These are phyloP conservation scores for Acanthococcus lagerstroemiae DNA, from an alignment of 2,888 invertebrate genomes.

Conservation along the genomic window DNA sequence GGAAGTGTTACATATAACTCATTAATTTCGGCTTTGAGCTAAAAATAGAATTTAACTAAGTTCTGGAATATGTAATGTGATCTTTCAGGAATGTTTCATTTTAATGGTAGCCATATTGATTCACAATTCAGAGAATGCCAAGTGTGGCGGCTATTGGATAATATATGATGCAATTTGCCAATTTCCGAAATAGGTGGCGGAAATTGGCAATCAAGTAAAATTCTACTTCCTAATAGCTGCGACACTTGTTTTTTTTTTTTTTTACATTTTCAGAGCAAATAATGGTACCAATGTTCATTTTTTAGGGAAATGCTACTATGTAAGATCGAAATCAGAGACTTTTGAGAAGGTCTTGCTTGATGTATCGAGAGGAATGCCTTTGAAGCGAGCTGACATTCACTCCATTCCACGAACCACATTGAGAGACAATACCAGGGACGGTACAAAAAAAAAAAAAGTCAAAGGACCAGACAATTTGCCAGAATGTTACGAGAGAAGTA, in stretches of 20 bases:
- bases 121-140: no score
- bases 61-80: neutral
- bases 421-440: neutral
- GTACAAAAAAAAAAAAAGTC: neutral
- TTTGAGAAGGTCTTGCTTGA: no score
- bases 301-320: neutral
- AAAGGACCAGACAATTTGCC: neutral
- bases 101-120: no score
- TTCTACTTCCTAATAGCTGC: neutral
- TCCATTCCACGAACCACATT: no score
- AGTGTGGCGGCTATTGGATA: no score
- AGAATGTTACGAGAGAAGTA: neutral
- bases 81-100: no score
- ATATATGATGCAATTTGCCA: neutral
- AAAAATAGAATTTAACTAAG: no score
- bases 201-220: neutral
- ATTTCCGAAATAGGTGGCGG: neutral
- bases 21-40: neutral
- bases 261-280: neutral
- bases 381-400: no score
- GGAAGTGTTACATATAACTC: neutral
- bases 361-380: no score
- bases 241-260: neutral
- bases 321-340: neutral
- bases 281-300: neutral